phyloP scores from a whole-genome alignment of 2,797 vertebrate species.

The Chaetodon trifasciatus region DNA sequence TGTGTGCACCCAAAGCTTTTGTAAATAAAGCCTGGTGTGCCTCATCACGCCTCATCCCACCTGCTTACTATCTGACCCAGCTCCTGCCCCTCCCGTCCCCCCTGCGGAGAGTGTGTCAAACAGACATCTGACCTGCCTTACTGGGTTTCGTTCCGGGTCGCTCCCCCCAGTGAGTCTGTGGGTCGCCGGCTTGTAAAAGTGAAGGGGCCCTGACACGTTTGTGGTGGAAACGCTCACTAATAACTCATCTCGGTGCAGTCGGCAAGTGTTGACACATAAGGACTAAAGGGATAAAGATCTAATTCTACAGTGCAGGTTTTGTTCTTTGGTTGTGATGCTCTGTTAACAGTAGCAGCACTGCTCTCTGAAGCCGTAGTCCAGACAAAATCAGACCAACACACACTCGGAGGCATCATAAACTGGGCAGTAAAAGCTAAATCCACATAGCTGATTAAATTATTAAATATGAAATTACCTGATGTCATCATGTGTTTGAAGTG shows the following conservation, averaged over 20 bases:
- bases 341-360: background rate
- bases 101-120: conserved; percentile 61
- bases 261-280: conserved; percentile 56
- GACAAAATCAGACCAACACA: background rate
- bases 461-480: background rate
- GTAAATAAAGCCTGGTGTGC: conserved; percentile 36
- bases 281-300: conserved; percentile 51
- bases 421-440: background rate
- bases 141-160: conserved; percentile 66
- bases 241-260: conserved; percentile 36
- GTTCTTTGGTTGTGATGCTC: conserved; percentile 6
- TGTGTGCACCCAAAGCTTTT: conserved; percentile 36
- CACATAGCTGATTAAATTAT: background rate
- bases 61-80: conserved; percentile 53
- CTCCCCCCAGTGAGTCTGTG: conserved; percentile 47
- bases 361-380: background rate
- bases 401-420: background rate
- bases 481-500: background rate
- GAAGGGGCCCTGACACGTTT: conserved; percentile 47
- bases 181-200: conserved; percentile 52
- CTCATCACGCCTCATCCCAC: conserved; percentile 39
- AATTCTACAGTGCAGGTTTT: conserved; percentile 40
- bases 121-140: conserved; percentile 68
- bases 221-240: conserved; percentile 49
- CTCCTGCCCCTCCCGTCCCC: background rate